Percentiles rank a stretch among this genome's conserved stretches.
phyloP scores from a whole-genome alignment of 2,797 vertebrate genomes.

The Alca torda region DNA sequence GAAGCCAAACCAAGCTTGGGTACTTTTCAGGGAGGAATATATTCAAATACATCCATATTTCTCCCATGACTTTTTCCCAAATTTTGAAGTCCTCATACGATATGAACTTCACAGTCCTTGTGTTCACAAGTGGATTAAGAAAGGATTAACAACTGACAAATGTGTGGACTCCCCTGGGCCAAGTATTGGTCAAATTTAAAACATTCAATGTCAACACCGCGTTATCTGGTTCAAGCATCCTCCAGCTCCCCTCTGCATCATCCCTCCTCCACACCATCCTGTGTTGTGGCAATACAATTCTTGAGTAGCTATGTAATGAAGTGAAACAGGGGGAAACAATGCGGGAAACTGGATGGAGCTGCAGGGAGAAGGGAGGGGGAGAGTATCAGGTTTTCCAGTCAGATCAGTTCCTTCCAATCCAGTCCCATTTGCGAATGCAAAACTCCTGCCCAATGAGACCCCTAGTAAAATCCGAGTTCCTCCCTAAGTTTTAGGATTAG shows the following conservation, averaged over 20 bases:
- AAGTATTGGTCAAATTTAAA: slow-evolving; percentile 21
- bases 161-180: not conserved
- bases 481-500: slow-evolving; percentile 39
- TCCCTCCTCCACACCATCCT: not conserved
- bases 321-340: not conserved
- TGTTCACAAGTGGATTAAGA: not conserved
- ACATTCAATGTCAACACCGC: not conserved
- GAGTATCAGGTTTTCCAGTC: not conserved
- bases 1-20: not conserved
- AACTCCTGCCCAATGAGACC: not conserved
- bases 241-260: not conserved
- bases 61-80: not conserved
- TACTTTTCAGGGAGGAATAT: not conserved
- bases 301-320: not conserved
- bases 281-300: not conserved
- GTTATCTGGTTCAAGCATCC: not conserved
- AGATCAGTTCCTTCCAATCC: not conserved
- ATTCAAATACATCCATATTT: not conserved
- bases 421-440: not conserved
- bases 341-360: not conserved
- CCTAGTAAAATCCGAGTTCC: not conserved
- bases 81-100: not conserved
- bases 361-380: not conserved
- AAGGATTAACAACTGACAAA: not conserved
- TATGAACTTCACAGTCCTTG: not conserved